Evolutionary conservation across 2,113 vertebrate species (phyloP), one percentile per base, ranked within the genome.

Genomic region (Andinoacara biseriatus): DNA sequence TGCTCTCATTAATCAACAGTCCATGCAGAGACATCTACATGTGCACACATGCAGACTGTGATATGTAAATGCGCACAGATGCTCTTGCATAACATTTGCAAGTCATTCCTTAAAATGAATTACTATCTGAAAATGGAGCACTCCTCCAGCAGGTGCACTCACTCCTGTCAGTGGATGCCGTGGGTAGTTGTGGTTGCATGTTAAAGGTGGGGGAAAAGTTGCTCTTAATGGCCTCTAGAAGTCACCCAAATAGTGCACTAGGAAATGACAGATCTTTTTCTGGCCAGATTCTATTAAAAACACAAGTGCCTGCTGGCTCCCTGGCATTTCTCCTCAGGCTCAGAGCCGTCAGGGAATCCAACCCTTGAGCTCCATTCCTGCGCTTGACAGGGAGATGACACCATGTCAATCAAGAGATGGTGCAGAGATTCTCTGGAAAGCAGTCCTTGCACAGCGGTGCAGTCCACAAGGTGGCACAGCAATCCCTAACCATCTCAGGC

Each of bases 11-110:
- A 92, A 91, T 92, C 87, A 91, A 22, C 52, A 78, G 62, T 89
- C 57, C 17, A 56, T 74, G 56, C 29, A 84, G 78, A 80, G 52
- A 65, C 67, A 69, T 17, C 74, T 52, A 77, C 76, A 54, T 22
- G 35, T 31, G 74, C 56, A 89, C 81, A 81, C 65, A 81, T 35
- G 38, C 82, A 82, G 60, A 69, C 84, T 88, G 87, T 87, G 90
- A 92, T 88, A 93, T 92, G 92, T 88, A 88, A 93, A 93, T 93
- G 80, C 58, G 63, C 83, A 92, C 93, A 94, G 94, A 93, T 92
- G 93, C 91, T 89, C 75, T 84, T 89, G 90, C 89, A 92, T 92
- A 83, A 78, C 59, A 94, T 93, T 93, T 91, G 88, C 91, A 90
- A 92, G 85, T 91, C 88, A 90, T 77, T 74, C 35, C 63, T 82